Evolutionary conservation across 2,113 vertebrate genomes (phyloP), one percentile per base, ranked within the genome.

Genomic region (Gallinago paraguaiae): DNA sequence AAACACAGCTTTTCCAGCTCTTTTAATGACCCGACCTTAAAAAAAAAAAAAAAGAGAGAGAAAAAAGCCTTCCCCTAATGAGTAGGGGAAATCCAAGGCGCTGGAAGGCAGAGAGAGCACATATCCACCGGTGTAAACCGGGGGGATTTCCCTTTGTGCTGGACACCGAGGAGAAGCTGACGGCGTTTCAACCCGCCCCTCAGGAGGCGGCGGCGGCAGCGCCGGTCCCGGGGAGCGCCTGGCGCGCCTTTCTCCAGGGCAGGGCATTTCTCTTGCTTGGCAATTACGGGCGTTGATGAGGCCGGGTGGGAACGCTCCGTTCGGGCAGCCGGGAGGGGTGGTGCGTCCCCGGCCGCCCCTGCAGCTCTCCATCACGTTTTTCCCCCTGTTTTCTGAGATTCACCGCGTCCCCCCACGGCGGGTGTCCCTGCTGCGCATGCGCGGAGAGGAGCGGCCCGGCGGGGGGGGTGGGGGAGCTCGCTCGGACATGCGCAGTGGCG

Each of bases 381-480:
- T 8, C 33, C 6, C n/a, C 68, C 6, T 10, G 16, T 6, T 17
- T 27, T 17, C 33, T 0, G 27, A 1, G 19, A 13, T 13, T 33
- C 19, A 5, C 18, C 46, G 0, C 2, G 11, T 22, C 74, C 19
- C 25, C 9, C 8, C 19, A 13, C 0, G 6, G 3, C 17, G 0
- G 7, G 27, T 1, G 33, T 2, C 27, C 10, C 11, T 7, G 0
- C 9, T 11, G 65, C 65, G 78, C 65, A n/a, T 19, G 41, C 60
- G 6, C 19, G 11, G 15, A 1, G 11, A 3, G 17, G 5, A 2
- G 31, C 3, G 18, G 27, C 12, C 25, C 31, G 24, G 23, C 17
- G 3, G 10, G 20, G 17, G 17, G 11, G 13, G 2, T 7, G 35
- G 11, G 20, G 54, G 5, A 7, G 0, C 0, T 39, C 39, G 28